Evolutionary conservation across 2,113 vertebrate species (phyloP), one percentile per base, ranked within the genome.

Genomic region (Rutilus rutilus): DNA sequence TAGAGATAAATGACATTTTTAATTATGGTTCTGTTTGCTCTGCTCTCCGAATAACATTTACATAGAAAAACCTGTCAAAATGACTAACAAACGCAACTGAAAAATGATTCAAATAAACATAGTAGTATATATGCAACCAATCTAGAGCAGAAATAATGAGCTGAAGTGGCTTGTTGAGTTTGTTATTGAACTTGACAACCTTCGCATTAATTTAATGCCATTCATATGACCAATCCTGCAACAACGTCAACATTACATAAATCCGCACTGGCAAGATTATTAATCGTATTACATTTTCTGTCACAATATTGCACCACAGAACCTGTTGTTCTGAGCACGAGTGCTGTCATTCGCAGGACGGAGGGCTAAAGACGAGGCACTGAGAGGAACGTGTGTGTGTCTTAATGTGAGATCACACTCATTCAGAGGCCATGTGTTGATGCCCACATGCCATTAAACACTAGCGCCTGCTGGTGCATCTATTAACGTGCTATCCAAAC

Each of bases 381-480:
- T 52, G n/a, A 11, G 11, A 36, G 17, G 74, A 78, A 50, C 8
- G 19, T 57, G 54, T 57, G 83, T 78, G 54, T 57, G 83, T 78
- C 54, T 57, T 47, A 42, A 82, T 79, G 88, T 79, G 83, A 74
- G 88, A 87, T 87, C 86, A 87, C 88, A 89, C 83, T 83, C 79
- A 39, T 81, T 80, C 76, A 57, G 57, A 80, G 87, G 87, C 85
- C 85, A 69, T 86, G 82, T 87, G 85, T 64, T 87, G 65, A 12
- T 60, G 39, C 82, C 30, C 78, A 78, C 85, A 87, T 73, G 77
- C 85, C 73, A 82, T 73, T 85, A 79, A 76, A 85, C 88, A 87
- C 78, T 50, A 45, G 33, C 75, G 74, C 87, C 47, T 88, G 84
- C 69, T 39, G 81, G 11, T 76, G 60, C 76, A 62, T 65, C 85